A percentile compares a stretch with the other conserved stretches of the same genome.
Conservation (phyloP, 2,888 invertebrate genomes). For the Tortricodes alternella region DNA sequence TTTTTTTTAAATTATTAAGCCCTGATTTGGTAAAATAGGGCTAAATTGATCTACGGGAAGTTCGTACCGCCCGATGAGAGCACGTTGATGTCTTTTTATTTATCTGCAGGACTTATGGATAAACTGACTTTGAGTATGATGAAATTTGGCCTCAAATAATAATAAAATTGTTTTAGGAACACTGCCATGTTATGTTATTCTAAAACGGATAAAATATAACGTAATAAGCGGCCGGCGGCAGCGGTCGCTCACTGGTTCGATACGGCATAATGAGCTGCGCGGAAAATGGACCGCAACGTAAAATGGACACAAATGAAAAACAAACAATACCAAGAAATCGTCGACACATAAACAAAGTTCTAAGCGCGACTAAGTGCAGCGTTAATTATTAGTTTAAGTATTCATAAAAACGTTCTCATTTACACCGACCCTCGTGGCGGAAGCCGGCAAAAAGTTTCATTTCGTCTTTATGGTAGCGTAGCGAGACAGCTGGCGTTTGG, state of each 20-base stretch:
- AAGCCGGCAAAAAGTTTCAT: slow-evolving; percentile 51
- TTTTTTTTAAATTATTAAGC: too few species aligned
- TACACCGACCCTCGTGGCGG: slow-evolving; percentile 39
- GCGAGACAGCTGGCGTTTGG: slow-evolving; percentile 56
- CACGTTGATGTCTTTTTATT: too few species aligned
- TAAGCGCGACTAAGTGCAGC: slow-evolving; percentile 65
- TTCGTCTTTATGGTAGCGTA: slow-evolving; percentile 45
- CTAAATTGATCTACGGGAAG: too few species aligned
- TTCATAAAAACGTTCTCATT: slow-evolving; percentile 59
- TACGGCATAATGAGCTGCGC: slow-evolving; percentile 55
- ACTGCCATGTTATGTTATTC: neutral
- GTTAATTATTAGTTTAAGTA: slow-evolving; percentile 75
- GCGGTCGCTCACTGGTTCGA: slow-evolving; percentile 57
- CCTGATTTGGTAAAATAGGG: too few species aligned
- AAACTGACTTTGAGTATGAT: too few species aligned
- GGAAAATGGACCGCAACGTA: slow-evolving; percentile 58
- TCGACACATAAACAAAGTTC: slow-evolving; percentile 63
- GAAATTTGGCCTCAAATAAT: too few species aligned
- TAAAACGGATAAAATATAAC: slow-evolving; percentile 48
- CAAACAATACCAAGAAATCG: slow-evolving; percentile 65
- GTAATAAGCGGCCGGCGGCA: slow-evolving; percentile 50
- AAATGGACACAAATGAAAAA: slow-evolving; percentile 51
- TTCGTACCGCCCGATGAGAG: too few species aligned
- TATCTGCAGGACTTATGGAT: too few species aligned
- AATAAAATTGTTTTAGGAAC: too few species aligned